Evolutionary conservation across 1,140 invertebrate species (phyloP).

Genomic region (Neuroterus valhalla): DNA sequence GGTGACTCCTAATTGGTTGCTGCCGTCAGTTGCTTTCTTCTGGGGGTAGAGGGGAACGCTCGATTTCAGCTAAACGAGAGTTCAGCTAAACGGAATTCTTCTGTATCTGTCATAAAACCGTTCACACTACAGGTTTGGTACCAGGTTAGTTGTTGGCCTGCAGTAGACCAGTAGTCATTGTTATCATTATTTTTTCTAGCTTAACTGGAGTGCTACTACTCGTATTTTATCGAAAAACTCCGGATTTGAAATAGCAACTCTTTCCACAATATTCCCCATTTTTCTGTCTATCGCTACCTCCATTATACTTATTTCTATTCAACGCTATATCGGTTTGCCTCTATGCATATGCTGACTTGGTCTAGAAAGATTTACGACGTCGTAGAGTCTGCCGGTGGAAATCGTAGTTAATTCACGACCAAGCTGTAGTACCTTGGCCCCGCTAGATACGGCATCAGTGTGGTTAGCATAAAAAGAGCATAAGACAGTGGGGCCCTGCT

Average conservation of each 20-base stretch:
- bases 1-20: too few species aligned
- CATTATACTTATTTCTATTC: conserved; percentile 47
- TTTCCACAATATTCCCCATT: not conserved
- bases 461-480: not conserved
- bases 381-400: conserved; percentile 53
- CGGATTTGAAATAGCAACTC: not conserved
- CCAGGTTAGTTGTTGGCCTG: too few species aligned
- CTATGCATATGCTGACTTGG: not conserved
- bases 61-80: too few species aligned
- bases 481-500: too few species aligned
- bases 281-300: conserved; percentile 11
- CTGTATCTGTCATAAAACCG: too few species aligned
- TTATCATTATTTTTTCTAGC: too few species aligned
- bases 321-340: conserved; percentile 47
- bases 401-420: conserved; percentile 35
- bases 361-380: conserved; percentile 54
- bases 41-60: too few species aligned
- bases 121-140: too few species aligned
- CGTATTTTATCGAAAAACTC: not conserved
- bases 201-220: too few species aligned
- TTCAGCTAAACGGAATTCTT: too few species aligned
- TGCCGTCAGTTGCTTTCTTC: too few species aligned
- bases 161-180: too few species aligned
- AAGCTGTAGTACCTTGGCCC: not conserved
- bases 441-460: not conserved